Base-by-base conservation (phyloP, 1,140 invertebrate species). In the Apis dorsata region DNA sequence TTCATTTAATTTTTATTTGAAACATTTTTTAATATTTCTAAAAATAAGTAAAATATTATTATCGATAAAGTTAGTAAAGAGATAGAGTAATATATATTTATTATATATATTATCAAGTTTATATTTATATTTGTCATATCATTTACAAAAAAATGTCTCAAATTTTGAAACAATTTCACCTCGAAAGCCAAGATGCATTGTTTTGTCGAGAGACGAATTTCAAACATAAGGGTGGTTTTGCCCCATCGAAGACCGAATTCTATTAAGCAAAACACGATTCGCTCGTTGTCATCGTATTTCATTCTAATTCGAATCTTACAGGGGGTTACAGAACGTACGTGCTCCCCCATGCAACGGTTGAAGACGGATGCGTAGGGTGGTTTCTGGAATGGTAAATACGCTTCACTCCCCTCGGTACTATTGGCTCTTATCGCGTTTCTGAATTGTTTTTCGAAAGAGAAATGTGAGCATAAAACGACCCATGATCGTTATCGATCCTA, bases 321-420 rank as follows among this genome's bases (percentile, higher is more conserved):
- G 75, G 34, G 34, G 34, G 34, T 44, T 68, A 55, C 55, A 51
- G 53, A 28, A 59, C 19, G 75, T 74, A 73, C 76, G 81, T 75
- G 69, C 76, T 55, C 62, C 62, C 63, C 63, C 74, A 74, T 51
- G 73, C 70, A 84, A 78, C 59, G 53, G 60, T 57, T 73, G 79
- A 66, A 86, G 85, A 86, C 77, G 49, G 76, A 87, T 87, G 83
- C 77, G 57, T 65, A 72, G 86, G 85, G 82, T 84, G 85, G 84
- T 86, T 86, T 83, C 85, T 63, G 84, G 84, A 86, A 86, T 86
- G 84, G 79, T 72, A 86, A 86, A 86, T 86, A 86, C 85, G 74
- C 63, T 86, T 86, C 72, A 60, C 68, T 79, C 85, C 75, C 84
- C 79, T 81, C 74, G 28, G 17, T 65, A 74, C 84, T 79, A 86